Percentiles rank a stretch among this genome's conserved stretches.
Conservation (phyloP, 2,888 invertebrate genomes). For the Matsumyia berberina region DNA sequence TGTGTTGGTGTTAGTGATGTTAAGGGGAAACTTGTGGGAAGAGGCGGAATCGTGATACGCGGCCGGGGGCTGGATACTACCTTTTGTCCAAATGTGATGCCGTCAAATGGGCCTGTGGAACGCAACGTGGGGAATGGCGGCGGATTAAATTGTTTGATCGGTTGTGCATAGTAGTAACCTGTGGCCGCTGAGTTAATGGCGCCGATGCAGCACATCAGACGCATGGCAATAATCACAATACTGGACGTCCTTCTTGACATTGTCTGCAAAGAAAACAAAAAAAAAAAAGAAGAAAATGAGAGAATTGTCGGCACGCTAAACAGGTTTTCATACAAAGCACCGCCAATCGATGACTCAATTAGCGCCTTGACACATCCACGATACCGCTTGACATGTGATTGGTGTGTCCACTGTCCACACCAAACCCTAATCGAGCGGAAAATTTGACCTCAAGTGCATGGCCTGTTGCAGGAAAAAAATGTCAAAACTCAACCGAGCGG, state of each 20-base stretch:
- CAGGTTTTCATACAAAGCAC: not conserved
- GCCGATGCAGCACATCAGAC: conserved; percentile 34
- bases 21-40: conserved; percentile 80
- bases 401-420: conserved; percentile 39
- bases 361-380: conserved; percentile 37
- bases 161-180: conserved; percentile 81
- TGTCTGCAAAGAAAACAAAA: conserved; percentile 53
- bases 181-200: conserved; percentile 40
- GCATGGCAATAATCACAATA: conserved; percentile 23
- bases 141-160: conserved; percentile 70
- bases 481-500: conserved; percentile 33
- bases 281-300: not conserved
- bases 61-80: conserved; percentile 77
- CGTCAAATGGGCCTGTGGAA: conserved; percentile 44
- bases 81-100: conserved; percentile 54
- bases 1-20: conserved; percentile 78
- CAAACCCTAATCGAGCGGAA: conserved; percentile 33
- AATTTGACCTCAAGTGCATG: conserved; percentile 57
- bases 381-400: conserved; percentile 30
- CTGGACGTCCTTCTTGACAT: conserved; percentile 44
- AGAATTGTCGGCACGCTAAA: not conserved
- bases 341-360: conserved; percentile 66
- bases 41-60: conserved; percentile 79
- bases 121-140: conserved; percentile 65
- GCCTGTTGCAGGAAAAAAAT: not conserved